phyloP scores from a whole-genome alignment of 2,888 invertebrate species.

The Osmoderma eremita region DNA sequence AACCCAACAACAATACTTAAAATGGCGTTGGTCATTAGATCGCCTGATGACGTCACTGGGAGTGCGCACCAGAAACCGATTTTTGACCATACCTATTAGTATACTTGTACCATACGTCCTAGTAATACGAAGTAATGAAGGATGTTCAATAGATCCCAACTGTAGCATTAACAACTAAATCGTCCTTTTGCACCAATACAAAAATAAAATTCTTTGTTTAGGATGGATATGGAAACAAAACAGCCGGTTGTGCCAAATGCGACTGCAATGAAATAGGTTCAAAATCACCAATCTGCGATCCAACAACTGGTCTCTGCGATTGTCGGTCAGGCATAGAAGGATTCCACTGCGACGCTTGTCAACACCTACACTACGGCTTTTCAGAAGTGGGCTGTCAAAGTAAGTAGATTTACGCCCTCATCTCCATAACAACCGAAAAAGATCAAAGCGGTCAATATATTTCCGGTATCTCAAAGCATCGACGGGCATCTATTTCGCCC shows the following conservation, averaged over 20 bases:
- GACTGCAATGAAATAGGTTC: conserved; percentile 80
- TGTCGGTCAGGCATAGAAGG: conserved; percentile 84
- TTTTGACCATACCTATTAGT: no score
- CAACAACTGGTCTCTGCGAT: conserved; percentile 79
- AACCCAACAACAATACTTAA: no score
- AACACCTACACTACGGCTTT: conserved; percentile 77
- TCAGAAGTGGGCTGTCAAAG: conserved; percentile 73
- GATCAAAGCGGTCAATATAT: conserved; percentile 2
- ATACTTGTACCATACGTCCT: no score
- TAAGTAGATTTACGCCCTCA: conserved; percentile 64
- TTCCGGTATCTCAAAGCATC: not conserved
- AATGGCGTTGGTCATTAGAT: no score
- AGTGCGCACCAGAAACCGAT: no score
- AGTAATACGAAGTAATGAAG: no score
- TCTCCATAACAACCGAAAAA: not conserved
- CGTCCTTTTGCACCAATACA: no score
- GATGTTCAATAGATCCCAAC: no score
- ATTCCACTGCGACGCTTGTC: conserved; percentile 78
- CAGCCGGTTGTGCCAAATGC: conserved; percentile 83
- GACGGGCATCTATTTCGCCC: not conserved
- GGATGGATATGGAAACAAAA: conserved; percentile 78
- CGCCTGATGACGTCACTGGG: no score
- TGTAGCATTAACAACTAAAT: no score
- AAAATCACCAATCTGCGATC: conserved; percentile 74
- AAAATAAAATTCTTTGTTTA: conserved; percentile 50